Conservation (phyloP, 2,888 invertebrate species). For the Ceriagrion tenellum region DNA sequence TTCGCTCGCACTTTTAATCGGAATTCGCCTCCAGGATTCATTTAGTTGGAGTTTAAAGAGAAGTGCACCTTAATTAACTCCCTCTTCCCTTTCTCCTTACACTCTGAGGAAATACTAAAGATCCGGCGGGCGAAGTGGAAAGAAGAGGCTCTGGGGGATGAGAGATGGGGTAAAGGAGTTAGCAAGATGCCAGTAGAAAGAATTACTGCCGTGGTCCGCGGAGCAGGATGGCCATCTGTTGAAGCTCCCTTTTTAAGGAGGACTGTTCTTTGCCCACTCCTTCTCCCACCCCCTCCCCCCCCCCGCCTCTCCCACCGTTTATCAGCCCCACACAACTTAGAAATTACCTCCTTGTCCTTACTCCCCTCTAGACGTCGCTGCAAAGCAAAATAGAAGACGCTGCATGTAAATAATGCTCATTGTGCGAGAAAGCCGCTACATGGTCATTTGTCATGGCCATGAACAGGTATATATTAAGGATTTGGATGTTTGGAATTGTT, state of each 20-base stretch:
- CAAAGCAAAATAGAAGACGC: too few species aligned
- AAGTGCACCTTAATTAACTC: neutral
- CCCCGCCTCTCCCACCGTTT: too few species aligned
- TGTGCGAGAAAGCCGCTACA: too few species aligned
- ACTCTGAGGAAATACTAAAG: too few species aligned
- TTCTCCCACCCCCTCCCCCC: neutral
- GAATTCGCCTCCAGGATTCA: neutral
- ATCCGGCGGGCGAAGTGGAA: too few species aligned
- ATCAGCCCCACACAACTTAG: too few species aligned
- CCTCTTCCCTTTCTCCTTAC: neutral
- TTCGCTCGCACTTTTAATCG: neutral
- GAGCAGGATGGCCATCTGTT: constrained; percentile 10
- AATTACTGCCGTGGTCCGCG: neutral
- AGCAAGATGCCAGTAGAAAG: neutral
- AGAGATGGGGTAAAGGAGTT: neutral
- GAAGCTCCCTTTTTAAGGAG: neutral
- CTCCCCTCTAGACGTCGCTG: too few species aligned
- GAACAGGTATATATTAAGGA: too few species aligned
- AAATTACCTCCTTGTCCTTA: too few species aligned
- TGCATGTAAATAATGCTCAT: too few species aligned
- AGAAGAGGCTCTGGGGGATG: neutral
- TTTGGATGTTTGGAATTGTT: too few species aligned
- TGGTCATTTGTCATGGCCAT: too few species aligned
- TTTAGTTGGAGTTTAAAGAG: neutral
- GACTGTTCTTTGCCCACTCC: neutral